Conservation (phyloP, 2,888 invertebrate species). For the Penaeus monodon region DNA sequence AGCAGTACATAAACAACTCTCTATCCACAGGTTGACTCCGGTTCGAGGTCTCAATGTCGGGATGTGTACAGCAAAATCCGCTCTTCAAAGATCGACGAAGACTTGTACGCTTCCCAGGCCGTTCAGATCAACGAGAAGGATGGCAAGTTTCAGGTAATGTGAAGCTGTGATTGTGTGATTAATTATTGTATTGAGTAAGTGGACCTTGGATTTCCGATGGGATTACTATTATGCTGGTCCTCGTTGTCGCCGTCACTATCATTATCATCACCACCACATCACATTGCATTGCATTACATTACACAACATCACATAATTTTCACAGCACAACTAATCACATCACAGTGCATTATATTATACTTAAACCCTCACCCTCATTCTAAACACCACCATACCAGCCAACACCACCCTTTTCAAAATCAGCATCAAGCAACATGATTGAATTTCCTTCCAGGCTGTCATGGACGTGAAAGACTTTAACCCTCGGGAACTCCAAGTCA, state of each 20-base stretch:
- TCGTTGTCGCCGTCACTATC: too few species aligned
- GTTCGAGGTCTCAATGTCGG: conserved; percentile 46
- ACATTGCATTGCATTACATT: too few species aligned
- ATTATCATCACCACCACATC: too few species aligned
- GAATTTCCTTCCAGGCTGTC: conserved; percentile 48
- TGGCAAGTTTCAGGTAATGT: conserved; percentile 58
- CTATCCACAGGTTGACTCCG: conserved; percentile 55
- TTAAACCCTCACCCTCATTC: too few species aligned
- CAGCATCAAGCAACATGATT: neutral
- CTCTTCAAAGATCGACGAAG: conserved; percentile 58
- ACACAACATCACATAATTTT: too few species aligned
- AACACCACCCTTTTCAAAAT: too few species aligned
- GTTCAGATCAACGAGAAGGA: conserved; percentile 63
- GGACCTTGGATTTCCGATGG: too few species aligned
- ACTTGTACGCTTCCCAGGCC: conserved; percentile 62
- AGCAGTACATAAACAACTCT: neutral
- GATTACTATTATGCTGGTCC: too few species aligned
- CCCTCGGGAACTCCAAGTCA: conserved; percentile 62
- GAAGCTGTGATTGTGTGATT: neutral
- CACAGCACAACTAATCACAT: too few species aligned
- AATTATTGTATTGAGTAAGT: too few species aligned
- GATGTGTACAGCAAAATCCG: conserved; percentile 63
- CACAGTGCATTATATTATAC: too few species aligned
- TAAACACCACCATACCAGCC: too few species aligned
- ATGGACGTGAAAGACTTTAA: conserved; percentile 65